Evolutionary conservation across 2,888 invertebrate genomes (phyloP).

Genomic region (Pristionchus entomophagus): DNA sequence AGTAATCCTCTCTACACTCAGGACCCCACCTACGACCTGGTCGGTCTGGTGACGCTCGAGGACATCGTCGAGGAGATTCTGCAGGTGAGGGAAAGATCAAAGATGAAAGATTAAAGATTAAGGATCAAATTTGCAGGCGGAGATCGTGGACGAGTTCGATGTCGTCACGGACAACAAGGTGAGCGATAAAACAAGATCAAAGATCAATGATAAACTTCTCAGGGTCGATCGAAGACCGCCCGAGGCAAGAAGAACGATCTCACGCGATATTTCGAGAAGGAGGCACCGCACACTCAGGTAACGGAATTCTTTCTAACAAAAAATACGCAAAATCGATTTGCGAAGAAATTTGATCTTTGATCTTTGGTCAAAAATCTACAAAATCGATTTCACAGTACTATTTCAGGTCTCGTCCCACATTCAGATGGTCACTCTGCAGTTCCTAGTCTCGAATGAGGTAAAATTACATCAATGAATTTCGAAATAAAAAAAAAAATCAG

Average conservation of each 20-base stretch:
- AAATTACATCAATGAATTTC: neutral
- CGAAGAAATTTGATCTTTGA: too few species aligned
- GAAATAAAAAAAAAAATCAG: neutral
- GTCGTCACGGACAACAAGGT: conserved; percentile 79
- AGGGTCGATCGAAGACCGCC: neutral
- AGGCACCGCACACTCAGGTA: conserved; percentile 56
- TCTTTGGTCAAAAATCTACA: too few species aligned
- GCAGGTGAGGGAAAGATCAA: conserved; percentile 53
- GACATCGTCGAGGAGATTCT: conserved; percentile 72
- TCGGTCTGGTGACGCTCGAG: conserved; percentile 90
- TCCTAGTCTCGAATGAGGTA: conserved; percentile 64
- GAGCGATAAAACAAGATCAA: neutral
- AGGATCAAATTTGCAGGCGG: conserved; percentile 86
- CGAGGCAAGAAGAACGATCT: conserved; percentile 51
- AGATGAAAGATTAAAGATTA: neutral
- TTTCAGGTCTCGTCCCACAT: conserved; percentile 50
- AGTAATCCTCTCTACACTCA: conserved; percentile 23
- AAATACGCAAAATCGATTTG: too few species aligned
- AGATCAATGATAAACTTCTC: too few species aligned
- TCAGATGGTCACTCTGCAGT: conserved; percentile 66
- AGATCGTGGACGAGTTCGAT: conserved; percentile 98
- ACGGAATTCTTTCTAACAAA: too few species aligned
- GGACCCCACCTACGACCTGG: conserved; percentile 93
- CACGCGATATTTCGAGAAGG: conserved; percentile 62
- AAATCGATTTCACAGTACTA: too few species aligned